Evolutionary conservation across 2,797 vertebrate genomes (phyloP).

Genomic region (Pristis pectinata): DNA sequence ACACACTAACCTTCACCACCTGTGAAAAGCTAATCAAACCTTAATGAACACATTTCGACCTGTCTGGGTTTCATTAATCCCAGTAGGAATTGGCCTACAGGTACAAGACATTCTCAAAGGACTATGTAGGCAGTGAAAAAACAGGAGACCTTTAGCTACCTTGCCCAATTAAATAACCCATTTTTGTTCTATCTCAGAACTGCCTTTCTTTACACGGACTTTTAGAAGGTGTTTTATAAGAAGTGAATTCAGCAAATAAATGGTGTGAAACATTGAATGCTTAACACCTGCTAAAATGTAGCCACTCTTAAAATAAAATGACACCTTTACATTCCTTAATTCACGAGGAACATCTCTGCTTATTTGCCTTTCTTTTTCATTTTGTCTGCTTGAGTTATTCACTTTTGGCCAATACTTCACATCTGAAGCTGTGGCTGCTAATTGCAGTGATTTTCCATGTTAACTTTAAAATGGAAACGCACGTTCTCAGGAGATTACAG

Average conservation of each 20-base stretch:
- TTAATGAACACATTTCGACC: conserved; percentile 91
- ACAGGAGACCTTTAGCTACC: conserved; percentile 61
- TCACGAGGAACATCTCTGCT: not conserved
- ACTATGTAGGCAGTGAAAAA: conserved; percentile 51
- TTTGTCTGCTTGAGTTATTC: not conserved
- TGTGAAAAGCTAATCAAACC: conserved; percentile 79
- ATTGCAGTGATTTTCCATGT: not conserved
- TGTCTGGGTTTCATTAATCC: conserved; percentile 92
- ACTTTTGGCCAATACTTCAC: not conserved
- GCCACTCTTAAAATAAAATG: not conserved
- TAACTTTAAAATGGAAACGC: not conserved
- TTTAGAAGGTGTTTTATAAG: conserved; percentile 35
- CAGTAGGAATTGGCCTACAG: conserved; percentile 82
- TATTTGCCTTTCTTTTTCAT: not conserved
- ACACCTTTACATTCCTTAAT: not conserved
- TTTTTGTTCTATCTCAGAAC: conserved; percentile 60
- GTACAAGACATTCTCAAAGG: conserved; percentile 60
- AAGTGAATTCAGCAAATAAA: conserved; percentile 15
- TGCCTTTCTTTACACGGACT: conserved; percentile 53
- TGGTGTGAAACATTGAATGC: conserved; percentile 11
- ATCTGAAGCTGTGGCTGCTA: not conserved
- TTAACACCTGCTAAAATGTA: conserved; percentile 3
- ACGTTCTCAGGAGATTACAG: not conserved
- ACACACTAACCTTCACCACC: conserved; percentile 78
- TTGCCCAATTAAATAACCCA: conserved; percentile 79